phyloP scores from a whole-genome alignment of 30 jellyfish, hydroid and myxozoan genomes.

The Cassiopea andromeda region DNA sequence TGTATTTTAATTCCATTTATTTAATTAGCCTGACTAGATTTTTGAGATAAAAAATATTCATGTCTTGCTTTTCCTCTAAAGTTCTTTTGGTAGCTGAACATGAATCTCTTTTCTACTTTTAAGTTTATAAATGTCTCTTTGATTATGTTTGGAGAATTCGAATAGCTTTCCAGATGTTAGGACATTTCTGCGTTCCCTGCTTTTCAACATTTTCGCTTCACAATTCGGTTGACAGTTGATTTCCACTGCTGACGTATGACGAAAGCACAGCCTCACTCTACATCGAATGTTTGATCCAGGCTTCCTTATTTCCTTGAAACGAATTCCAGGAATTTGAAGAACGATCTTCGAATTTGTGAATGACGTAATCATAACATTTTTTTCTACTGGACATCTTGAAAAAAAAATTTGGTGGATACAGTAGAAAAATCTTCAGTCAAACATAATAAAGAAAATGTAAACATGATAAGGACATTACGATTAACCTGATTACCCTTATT shows the following conservation, averaged over 20 bases:
- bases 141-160: not conserved
- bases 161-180: not conserved
- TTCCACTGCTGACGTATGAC: not conserved
- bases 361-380: slow-evolving; percentile 54
- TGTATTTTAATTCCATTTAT: too few relatives aligned
- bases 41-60: too few relatives aligned
- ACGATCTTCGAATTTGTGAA: slow-evolving; percentile 32
- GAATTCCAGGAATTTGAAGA: slow-evolving; percentile 80
- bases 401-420: not conserved
- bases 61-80: not conserved
- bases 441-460: too few relatives aligned
- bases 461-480: too few relatives aligned
- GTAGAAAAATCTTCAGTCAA: too few relatives aligned
- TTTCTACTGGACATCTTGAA: slow-evolving; percentile 75
- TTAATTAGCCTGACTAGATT: too few relatives aligned
- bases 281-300: slow-evolving; percentile 72
- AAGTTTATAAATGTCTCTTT: not conserved
- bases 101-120: not conserved
- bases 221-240: slow-evolving; percentile 29
- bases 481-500: too few relatives aligned
- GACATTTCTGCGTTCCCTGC: slow-evolving; percentile 21
- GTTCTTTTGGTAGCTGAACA: not conserved
- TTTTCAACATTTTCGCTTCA: not conserved
- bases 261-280: slow-evolving; percentile 59
- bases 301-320: slow-evolving; percentile 46